These are phyloP conservation scores for Oreochromis grahami DNA, from an alignment of 2,797 vertebrate species.

Conservation along the genomic window DNA sequence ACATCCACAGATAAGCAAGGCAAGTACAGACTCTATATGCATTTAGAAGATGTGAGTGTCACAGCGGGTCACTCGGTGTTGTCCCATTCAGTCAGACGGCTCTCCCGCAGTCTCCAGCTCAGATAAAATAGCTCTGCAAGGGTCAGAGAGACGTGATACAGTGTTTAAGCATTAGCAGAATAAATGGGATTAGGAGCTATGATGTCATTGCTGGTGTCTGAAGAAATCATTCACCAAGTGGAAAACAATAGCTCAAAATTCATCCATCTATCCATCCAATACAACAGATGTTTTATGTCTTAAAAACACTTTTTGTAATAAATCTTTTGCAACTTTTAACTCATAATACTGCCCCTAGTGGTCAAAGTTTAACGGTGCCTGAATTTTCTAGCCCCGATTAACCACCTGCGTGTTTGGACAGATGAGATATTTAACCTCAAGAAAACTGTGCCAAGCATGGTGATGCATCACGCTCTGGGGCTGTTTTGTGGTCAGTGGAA, in stretches of 20 bases:
- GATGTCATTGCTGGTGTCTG: neutral
- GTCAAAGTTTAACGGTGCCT: neutral
- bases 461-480: neutral
- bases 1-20: neutral
- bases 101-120: conserved; percentile 49
- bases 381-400: neutral
- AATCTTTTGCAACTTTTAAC: neutral
- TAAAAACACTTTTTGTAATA: neutral
- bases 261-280: neutral
- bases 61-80: fast-evolving
- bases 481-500: neutral
- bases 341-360: neutral
- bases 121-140: conserved; percentile 44
- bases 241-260: neutral
- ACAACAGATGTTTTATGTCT: neutral
- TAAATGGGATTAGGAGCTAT: neutral
- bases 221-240: neutral
- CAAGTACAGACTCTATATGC: neutral
- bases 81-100: conserved; percentile 30
- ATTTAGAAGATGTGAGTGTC: neutral
- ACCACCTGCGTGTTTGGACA: neutral
- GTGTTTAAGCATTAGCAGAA: neutral
- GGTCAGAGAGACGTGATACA: neutral
- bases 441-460: no score
- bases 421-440: neutral